Evolutionary conservation across 1,140 invertebrate genomes (phyloP).

Genomic region (Fopius arisanus): DNA sequence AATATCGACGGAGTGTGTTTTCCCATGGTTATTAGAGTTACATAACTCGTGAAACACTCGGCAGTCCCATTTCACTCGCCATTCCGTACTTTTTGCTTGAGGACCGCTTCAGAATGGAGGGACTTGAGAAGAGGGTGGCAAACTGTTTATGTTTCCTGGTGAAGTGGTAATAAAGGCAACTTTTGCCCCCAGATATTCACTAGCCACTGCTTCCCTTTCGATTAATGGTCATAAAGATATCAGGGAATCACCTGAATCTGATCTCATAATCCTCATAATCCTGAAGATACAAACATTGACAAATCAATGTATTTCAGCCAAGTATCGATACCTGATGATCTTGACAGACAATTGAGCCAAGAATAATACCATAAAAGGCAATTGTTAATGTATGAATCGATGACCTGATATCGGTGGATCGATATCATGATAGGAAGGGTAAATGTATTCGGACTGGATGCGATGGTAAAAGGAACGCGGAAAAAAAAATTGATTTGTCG

Average conservation of each 20-base stretch:
- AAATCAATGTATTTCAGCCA: no score
- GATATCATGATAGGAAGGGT: not conserved
- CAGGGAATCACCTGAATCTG: not conserved
- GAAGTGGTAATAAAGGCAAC: slow-evolving; percentile 29
- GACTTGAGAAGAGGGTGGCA: not conserved
- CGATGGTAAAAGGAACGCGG: not conserved
- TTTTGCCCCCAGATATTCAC: slow-evolving; percentile 12
- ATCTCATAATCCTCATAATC: no score
- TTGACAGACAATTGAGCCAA: no score
- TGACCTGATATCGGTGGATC: not conserved
- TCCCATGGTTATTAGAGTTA: slow-evolving; percentile 17
- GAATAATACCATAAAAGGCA: no score
- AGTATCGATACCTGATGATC: no score
- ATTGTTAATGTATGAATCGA: no score
- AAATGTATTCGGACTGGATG: not conserved
- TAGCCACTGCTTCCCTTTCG: not conserved
- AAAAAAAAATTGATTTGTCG: slow-evolving; percentile 24
- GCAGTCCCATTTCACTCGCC: slow-evolving; percentile 1
- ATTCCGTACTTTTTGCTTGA: not conserved
- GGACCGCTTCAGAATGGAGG: slow-evolving; percentile 7
- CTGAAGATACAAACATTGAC: no score
- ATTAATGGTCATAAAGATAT: not conserved
- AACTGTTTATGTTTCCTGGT: slow-evolving; percentile 32
- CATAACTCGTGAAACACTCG: slow-evolving; percentile 25
- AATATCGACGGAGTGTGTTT: not conserved